These are phyloP conservation scores for Ormyrus pomaceus DNA, from an alignment of 2,888 invertebrate genomes.

Conservation along the genomic window DNA sequence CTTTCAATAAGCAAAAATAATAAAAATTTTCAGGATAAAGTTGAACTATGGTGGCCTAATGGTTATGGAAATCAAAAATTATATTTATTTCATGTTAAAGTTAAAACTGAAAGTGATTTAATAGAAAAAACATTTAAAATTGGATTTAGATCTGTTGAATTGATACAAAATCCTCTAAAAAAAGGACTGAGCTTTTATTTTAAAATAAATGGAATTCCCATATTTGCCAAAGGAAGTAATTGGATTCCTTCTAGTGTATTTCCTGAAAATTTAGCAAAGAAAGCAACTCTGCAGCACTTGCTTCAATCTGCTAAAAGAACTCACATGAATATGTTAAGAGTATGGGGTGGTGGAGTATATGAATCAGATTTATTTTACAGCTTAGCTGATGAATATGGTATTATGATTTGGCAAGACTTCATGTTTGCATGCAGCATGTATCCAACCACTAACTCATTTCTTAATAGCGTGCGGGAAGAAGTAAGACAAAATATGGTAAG, in stretches of 20 bases:
- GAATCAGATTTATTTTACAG: constrained; percentile 94
- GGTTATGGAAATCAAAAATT: constrained; percentile 89
- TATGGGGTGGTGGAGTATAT: constrained; percentile 99
- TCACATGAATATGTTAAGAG: constrained; percentile 95
- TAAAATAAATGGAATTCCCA: constrained; percentile 87
- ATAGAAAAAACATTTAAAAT: constrained; percentile 80
- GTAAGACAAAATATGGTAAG: constrained; percentile 88
- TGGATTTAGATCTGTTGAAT: constrained; percentile 91
- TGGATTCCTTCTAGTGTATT: constrained; percentile 93
- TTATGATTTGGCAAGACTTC: constrained; percentile 98
- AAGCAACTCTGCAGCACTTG: constrained; percentile 79
- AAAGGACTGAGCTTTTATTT: constrained; percentile 90
- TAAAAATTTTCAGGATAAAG: constrained; percentile 72
- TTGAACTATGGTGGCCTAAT: constrained; percentile 95
- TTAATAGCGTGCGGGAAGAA: constrained; percentile 85
- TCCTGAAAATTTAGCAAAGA: constrained; percentile 83
- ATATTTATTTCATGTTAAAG: constrained; percentile 81
- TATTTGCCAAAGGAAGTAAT: constrained; percentile 97
- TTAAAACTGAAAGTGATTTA: constrained; percentile 70
- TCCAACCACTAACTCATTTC: constrained; percentile 84
- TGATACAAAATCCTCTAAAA: constrained; percentile 84
- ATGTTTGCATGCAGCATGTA: constrained; percentile 98
- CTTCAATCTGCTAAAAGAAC: constrained; percentile 84
- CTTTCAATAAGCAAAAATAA: not conserved
- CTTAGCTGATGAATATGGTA: constrained; percentile 90